These are phyloP conservation scores for Spondyliosoma cantharus DNA, from an alignment of 2,797 vertebrate species.

Conservation along the genomic window DNA sequence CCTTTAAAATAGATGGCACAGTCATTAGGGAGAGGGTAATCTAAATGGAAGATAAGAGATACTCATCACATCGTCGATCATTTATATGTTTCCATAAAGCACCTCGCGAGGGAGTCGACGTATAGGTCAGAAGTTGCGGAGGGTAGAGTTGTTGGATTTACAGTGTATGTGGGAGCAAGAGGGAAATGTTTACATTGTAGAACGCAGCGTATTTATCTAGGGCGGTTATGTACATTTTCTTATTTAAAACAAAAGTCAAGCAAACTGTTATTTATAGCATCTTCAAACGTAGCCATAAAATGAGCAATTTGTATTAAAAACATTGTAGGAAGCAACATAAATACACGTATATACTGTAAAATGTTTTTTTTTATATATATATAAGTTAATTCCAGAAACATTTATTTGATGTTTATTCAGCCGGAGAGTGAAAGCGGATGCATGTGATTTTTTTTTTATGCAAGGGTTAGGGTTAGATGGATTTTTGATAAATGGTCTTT, in stretches of 20 bases:
- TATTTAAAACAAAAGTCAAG: slow-evolving; percentile 60
- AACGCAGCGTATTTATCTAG: slow-evolving; percentile 57
- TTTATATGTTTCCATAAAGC: slow-evolving; percentile 34
- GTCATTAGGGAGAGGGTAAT: background rate
- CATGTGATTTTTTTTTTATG: slow-evolving; percentile 17
- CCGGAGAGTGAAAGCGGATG: background rate
- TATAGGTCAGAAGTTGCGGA: slow-evolving; percentile 46
- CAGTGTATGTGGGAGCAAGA: slow-evolving; percentile 54
- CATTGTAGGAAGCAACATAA: background rate
- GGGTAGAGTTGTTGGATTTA: slow-evolving; percentile 54
- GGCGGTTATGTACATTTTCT: slow-evolving; percentile 40
- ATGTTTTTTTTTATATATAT: background rate
- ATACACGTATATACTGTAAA: background rate
- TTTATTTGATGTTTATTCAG: background rate
- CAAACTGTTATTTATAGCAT: slow-evolving; percentile 40
- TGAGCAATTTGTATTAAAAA: background rate
- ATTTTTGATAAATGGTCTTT: slow-evolving; percentile 21
- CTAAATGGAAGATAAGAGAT: slow-evolving; percentile 25
- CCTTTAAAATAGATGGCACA: background rate
- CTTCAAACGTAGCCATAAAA: background rate
- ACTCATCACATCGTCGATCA: slow-evolving; percentile 38
- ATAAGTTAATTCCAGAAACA: background rate
- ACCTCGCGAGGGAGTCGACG: slow-evolving; percentile 34
- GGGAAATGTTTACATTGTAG: slow-evolving; percentile 69
- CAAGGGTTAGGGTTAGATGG: background rate